A percentile compares a stretch with the other conserved stretches of the same genome.
phyloP scores from a whole-genome alignment of 2,888 invertebrate species.

The Polyommatus iphigenia region DNA sequence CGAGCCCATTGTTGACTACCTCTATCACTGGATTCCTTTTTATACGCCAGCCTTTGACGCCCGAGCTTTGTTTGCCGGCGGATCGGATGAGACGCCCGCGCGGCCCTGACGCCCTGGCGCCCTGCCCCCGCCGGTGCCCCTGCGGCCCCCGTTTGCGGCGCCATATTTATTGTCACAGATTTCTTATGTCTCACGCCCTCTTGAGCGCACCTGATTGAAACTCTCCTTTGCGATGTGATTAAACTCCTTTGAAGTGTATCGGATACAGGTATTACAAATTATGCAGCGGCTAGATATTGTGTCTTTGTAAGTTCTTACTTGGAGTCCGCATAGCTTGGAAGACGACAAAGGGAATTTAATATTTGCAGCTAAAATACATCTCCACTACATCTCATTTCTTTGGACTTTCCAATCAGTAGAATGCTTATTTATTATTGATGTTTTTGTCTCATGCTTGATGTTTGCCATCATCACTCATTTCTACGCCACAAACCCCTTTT shows the following conservation, averaged over 20 bases:
- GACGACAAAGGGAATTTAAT: background rate
- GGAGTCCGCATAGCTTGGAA: background rate
- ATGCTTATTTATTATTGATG: background rate
- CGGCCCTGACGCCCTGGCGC: conserved; percentile 53
- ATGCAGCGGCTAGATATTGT: conserved; percentile 24
- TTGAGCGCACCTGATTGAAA: conserved; percentile 45
- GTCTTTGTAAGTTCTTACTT: conserved; percentile 15
- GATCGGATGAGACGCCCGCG: conserved; percentile 71
- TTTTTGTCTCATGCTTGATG: background rate
- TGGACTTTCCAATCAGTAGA: background rate
- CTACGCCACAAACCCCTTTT: background rate
- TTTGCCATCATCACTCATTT: background rate
- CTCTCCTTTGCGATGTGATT: conserved; percentile 31
- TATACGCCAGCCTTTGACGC: conserved; percentile 74
- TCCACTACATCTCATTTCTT: background rate
- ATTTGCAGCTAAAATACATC: background rate
- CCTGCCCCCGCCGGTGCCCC: conserved; percentile 48
- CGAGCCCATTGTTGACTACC: conserved; percentile 78
- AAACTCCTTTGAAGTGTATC: conserved; percentile 32
- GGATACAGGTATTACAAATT: conserved; percentile 18
- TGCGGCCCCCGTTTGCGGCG: conserved; percentile 59
- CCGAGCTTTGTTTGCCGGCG: conserved; percentile 72
- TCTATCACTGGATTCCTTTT: conserved; percentile 79
- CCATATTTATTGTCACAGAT: conserved; percentile 47
- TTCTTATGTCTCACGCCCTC: conserved; percentile 44